phyloP scores from a whole-genome alignment of 1,140 invertebrate species.

The Vanessa tameamea region DNA sequence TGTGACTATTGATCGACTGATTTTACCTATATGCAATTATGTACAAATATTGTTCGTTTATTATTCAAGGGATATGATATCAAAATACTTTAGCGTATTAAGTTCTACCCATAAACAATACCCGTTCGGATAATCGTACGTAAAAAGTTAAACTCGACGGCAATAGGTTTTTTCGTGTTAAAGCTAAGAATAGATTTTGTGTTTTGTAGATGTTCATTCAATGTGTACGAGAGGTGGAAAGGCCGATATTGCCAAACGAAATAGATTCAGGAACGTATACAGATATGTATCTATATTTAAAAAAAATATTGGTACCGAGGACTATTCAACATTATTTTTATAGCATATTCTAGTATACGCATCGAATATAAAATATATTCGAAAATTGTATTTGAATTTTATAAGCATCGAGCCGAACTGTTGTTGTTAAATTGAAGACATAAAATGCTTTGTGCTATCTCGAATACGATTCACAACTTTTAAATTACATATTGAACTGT shows the following conservation, averaged over 20 bases:
- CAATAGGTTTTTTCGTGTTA: conserved; percentile 2
- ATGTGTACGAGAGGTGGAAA: conserved; percentile 24
- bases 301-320: not conserved
- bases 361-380: not conserved
- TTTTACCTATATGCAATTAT: too few species aligned
- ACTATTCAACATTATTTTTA: too few species aligned
- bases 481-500: not conserved
- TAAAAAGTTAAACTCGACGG: not conserved
- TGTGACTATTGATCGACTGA: too few species aligned
- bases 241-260: conserved; percentile 17
- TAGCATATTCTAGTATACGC: too few species aligned
- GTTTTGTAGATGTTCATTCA: conserved; percentile 24
- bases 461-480: not conserved
- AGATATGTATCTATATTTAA: not conserved
- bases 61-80: too few species aligned
- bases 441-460: not conserved
- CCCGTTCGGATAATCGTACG: not conserved
- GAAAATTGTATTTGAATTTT: not conserved
- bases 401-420: not conserved
- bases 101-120: not conserved
- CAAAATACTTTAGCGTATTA: not conserved
- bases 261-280: not conserved
- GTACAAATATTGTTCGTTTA: too few species aligned
- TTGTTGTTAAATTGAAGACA: not conserved
- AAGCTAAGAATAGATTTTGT: conserved; percentile 23